These are phyloP conservation scores for Rhabditoides inermis DNA, from an alignment of 2,888 invertebrate species.

Conservation along the genomic window DNA sequence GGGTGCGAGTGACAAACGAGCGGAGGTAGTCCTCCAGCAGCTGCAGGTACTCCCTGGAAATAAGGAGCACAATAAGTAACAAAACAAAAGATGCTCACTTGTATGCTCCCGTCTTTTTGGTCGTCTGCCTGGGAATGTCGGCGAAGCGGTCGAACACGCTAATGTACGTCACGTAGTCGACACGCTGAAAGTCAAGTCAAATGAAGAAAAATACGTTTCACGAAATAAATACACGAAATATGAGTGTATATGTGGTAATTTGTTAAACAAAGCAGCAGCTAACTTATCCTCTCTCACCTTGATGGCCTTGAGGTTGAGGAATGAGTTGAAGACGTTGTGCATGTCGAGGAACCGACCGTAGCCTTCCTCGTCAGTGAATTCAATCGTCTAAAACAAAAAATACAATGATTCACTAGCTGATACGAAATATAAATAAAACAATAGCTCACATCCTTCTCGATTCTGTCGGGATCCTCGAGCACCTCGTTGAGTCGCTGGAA, in stretches of 20 bases:
- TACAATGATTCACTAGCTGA: no score
- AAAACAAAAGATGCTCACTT: slow-evolving; percentile 32
- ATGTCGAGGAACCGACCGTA: slow-evolving; percentile 81
- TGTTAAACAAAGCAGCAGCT: neutral
- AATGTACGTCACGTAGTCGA: slow-evolving; percentile 90
- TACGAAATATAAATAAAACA: no score
- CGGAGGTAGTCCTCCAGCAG: slow-evolving; percentile 29
- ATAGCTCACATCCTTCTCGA: slow-evolving; percentile 51
- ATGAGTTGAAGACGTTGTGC: slow-evolving; percentile 89
- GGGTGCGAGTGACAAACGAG: slow-evolving; percentile 39
- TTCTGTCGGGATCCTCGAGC: slow-evolving; percentile 44
- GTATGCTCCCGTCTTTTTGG: slow-evolving; percentile 57
- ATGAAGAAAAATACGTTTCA: neutral
- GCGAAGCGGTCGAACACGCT: slow-evolving; percentile 87
- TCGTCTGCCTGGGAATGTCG: slow-evolving; percentile 72
- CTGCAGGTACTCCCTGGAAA: neutral
- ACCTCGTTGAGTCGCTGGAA: slow-evolving; percentile 59
- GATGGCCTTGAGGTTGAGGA: slow-evolving; percentile 88
- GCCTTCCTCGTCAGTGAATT: slow-evolving; percentile 94
- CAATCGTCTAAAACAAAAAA: no score
- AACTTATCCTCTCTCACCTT: slow-evolving; percentile 68
- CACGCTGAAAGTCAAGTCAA: slow-evolving; percentile 53
- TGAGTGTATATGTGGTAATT: neutral
- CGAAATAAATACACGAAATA: neutral
- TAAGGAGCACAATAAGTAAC: neutral